These are phyloP conservation scores for Chrosomus eos DNA, from an alignment of 2,797 vertebrate species.

Conservation along the genomic window DNA sequence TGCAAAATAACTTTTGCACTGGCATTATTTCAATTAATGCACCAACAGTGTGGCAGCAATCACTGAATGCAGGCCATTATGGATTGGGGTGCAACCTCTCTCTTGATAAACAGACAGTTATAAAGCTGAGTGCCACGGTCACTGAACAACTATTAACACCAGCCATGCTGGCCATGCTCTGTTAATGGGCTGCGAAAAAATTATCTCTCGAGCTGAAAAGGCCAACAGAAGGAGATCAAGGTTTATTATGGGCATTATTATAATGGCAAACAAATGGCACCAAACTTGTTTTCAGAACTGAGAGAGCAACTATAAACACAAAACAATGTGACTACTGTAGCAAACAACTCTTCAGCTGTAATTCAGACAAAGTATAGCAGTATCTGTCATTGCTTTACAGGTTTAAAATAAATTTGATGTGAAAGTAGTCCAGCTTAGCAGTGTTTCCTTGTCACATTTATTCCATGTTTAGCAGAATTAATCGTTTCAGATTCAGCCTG, in stretches of 20 bases:
- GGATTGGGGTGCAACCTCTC: constrained; percentile 79
- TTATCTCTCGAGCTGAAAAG: constrained; percentile 51
- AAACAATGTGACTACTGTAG: constrained; percentile 61
- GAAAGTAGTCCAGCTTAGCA: constrained; percentile 64
- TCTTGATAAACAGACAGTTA: constrained; percentile 73
- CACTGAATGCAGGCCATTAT: constrained; percentile 73
- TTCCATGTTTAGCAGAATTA: constrained; percentile 70
- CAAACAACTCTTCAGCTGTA: neutral
- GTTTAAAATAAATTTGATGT: constrained; percentile 68
- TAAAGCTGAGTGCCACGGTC: constrained; percentile 43
- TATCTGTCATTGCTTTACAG: constrained; percentile 65
- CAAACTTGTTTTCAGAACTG: constrained; percentile 48
- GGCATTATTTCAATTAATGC: constrained; percentile 87
- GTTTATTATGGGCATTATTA: constrained; percentile 54
- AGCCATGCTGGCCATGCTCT: constrained; percentile 56
- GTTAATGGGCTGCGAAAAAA: constrained; percentile 59
- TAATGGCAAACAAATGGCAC: constrained; percentile 38
- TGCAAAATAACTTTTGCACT: constrained; percentile 86
- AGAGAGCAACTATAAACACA: constrained; percentile 71
- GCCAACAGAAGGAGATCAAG: constrained; percentile 26
- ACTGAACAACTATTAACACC: constrained; percentile 61
- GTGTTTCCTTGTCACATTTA: constrained; percentile 55
- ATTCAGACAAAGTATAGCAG: constrained; percentile 38
- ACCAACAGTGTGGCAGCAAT: constrained; percentile 80
- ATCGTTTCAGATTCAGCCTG: neutral